These are phyloP conservation scores for Esox masquinongy DNA, from an alignment of 2,797 vertebrate species.

Conservation along the genomic window DNA sequence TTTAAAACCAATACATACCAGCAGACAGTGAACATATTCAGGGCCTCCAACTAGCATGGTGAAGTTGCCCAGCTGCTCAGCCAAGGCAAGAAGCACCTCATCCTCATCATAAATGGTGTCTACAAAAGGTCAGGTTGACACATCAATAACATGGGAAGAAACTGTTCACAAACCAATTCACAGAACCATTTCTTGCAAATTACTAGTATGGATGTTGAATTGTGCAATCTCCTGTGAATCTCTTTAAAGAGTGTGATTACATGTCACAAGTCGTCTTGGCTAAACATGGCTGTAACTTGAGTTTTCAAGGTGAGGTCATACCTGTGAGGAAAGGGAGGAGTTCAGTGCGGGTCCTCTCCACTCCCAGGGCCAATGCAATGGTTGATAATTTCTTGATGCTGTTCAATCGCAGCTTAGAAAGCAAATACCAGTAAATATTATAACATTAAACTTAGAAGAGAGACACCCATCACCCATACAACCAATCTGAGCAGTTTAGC, in stretches of 20 bases:
- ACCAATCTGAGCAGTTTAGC: not conserved
- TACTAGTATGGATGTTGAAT: not conserved
- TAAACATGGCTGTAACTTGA: not conserved
- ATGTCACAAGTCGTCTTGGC: not conserved
- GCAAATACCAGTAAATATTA: not conserved
- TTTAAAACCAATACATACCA: constrained; percentile 67
- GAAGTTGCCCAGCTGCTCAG: constrained; percentile 86
- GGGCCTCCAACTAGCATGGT: constrained; percentile 85
- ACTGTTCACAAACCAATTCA: no score
- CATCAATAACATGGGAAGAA: not conserved
- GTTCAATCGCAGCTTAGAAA: constrained; percentile 79
- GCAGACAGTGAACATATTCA: constrained; percentile 84
- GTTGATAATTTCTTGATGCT: constrained; percentile 88
- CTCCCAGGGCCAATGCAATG: constrained; percentile 84
- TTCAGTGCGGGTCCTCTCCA: constrained; percentile 85
- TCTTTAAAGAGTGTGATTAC: not conserved
- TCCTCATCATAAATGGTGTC: constrained; percentile 89
- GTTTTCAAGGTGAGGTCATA: constrained; percentile 38
- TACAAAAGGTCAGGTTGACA: constrained; percentile 36
- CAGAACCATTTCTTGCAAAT: not conserved
- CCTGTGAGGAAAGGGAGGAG: constrained; percentile 87
- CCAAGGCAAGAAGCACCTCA: constrained; percentile 84
- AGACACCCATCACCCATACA: not conserved
- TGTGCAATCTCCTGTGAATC: not conserved
- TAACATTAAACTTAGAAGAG: not conserved